Evolutionary conservation across 2,113 vertebrate genomes (phyloP).

Genomic region (Ptyas mucosa): DNA sequence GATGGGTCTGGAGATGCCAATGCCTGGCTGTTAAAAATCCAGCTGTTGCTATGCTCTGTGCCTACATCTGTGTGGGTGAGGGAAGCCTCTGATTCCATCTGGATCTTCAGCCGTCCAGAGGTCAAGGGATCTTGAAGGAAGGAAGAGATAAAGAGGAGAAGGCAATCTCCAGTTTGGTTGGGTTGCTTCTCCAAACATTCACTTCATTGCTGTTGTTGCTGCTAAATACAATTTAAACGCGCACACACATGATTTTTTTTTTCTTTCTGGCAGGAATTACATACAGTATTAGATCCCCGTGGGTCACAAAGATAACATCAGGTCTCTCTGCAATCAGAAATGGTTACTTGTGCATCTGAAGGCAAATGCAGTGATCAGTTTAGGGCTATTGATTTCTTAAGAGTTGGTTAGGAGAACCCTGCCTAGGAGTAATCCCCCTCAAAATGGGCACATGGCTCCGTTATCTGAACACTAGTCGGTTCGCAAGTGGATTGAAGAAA

Average conservation of each 20-base stretch:
- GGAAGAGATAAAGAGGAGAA: neutral
- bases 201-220: neutral
- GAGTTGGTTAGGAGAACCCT: neutral
- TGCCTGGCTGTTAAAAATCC: neutral
- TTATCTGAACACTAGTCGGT: neutral
- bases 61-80: no score
- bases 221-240: neutral
- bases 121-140: neutral
- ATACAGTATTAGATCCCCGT: neutral
- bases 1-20: neutral
- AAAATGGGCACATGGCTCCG: neutral
- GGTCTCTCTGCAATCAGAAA: neutral
- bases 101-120: neutral
- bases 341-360: neutral
- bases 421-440: neutral
- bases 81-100: neutral
- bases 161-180: neutral
- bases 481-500: neutral
- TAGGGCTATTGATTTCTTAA: neutral
- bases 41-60: neutral
- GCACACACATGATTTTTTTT: neutral
- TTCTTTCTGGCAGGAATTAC: neutral
- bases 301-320: neutral
- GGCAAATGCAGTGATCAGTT: neutral
- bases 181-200: neutral